A percentile compares a stretch with the other conserved stretches of the same genome.
Conservation (phyloP, 2,113 vertebrate species). For the Bolborhynchus lineola region DNA sequence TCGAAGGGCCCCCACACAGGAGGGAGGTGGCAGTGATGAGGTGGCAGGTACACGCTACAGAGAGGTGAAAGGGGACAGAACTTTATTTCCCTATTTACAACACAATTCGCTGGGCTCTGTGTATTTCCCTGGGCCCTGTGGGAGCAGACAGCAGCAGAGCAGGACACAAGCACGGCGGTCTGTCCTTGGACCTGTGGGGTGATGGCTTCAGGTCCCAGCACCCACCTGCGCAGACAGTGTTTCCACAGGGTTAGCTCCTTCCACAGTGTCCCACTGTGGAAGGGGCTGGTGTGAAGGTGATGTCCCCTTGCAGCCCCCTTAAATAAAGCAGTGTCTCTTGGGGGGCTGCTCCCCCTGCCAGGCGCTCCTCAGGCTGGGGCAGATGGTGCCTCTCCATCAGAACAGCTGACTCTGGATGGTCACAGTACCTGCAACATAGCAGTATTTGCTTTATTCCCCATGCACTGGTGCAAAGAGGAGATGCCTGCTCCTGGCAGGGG, state of each 20-base stretch:
- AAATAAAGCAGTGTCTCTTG: neutral
- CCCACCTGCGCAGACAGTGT: rapidly evolving
- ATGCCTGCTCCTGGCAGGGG: neutral
- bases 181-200: rapidly evolving
- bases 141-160: rapidly evolving
- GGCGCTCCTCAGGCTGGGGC: neutral
- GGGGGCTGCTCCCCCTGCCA: neutral
- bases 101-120: neutral
- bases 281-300: rapidly evolving
- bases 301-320: too few relatives aligned
- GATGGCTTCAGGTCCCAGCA: rapidly evolving
- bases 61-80: neutral
- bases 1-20: neutral
- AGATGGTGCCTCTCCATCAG: neutral
- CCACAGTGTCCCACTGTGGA: rapidly evolving
- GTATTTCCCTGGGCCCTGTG: neutral
- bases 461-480: rapidly evolving
- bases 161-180: rapidly evolving
- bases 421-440: rapidly evolving
- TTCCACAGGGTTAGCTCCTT: neutral
- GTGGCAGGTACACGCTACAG: neutral
- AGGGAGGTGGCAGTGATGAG: neutral
- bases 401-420: rapidly evolving
- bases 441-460: neutral
- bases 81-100: neutral